These are phyloP conservation scores for Telmatochromis sp. DNA, from an alignment of 2,113 vertebrate genomes.

Conservation along the genomic window DNA sequence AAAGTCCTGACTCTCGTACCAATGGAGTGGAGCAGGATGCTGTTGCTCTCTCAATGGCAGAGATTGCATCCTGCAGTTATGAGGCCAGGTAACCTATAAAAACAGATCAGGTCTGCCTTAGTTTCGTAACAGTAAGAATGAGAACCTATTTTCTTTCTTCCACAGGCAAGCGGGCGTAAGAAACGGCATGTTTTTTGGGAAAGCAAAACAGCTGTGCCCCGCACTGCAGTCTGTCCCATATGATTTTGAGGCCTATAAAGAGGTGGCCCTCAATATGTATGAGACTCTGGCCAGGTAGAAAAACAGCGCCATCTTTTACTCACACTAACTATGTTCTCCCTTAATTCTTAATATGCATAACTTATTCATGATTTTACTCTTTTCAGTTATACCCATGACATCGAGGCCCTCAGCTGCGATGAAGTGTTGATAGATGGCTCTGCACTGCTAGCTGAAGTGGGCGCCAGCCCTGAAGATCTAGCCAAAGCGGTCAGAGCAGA, in stretches of 20 bases:
- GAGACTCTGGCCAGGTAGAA: conserved; percentile 89
- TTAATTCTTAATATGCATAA: background rate
- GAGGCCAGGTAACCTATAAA: conserved; percentile 82
- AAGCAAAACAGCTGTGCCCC: conserved; percentile 91
- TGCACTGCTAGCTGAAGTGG: conserved; percentile 81
- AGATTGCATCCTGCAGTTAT: conserved; percentile 98
- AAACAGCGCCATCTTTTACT: background rate
- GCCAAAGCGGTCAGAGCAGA: conserved; percentile 83
- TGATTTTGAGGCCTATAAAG: conserved; percentile 92
- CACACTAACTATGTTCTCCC: background rate
- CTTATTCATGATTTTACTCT: background rate
- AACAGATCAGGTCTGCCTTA: conserved; percentile 40
- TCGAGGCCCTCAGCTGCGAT: conserved; percentile 97
- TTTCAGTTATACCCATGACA: conserved; percentile 88
- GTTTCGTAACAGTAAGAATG: background rate
- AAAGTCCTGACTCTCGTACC: conserved; percentile 59
- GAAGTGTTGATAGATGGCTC: conserved; percentile 91
- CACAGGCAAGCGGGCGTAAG: conserved; percentile 86
- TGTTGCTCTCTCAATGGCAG: conserved; percentile 85
- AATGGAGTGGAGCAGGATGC: conserved; percentile 72
- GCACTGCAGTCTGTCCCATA: conserved; percentile 86
- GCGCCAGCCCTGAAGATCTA: conserved; percentile 80
- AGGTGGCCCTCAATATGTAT: conserved; percentile 87
- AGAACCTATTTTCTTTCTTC: background rate
- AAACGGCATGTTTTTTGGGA: conserved; percentile 97